Evolutionary conservation across 37 sponge, comb jelly and placozoan genomes (phyloP).

Genomic region (Halichondria panicea): DNA sequence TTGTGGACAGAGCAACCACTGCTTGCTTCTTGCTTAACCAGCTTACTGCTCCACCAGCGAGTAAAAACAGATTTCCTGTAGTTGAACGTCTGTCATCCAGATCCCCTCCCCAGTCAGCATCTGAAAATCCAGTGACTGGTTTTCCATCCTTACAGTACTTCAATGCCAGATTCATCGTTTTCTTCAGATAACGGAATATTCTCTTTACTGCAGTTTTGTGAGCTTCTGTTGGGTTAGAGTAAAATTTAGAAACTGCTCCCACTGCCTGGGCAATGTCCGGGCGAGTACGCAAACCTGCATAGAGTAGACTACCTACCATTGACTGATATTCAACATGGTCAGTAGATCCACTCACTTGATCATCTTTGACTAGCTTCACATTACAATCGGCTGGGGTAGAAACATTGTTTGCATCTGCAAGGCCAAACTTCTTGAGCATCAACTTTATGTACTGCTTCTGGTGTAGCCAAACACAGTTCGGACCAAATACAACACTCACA

Average conservation of each 20-base stretch:
- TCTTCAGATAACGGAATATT: slow-evolving; percentile 50
- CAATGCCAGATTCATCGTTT: slow-evolving; percentile 12
- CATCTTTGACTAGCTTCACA: slow-evolving; percentile 38
- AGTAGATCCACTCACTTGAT: slow-evolving; percentile 33
- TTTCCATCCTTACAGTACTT: slow-evolving; percentile 24
- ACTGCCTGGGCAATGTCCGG: slow-evolving; percentile 62
- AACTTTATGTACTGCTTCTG: slow-evolving; percentile 37
- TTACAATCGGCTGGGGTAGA: slow-evolving; percentile 32
- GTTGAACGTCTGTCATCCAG: slow-evolving; percentile 41
- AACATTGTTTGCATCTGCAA: slow-evolving; percentile 26
- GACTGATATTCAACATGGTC: slow-evolving; percentile 42
- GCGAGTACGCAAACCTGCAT: slow-evolving; percentile 29
- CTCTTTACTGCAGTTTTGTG: slow-evolving; percentile 51
- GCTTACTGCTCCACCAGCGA: slow-evolving; percentile 47
- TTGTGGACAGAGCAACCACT: slow-evolving; percentile 23
- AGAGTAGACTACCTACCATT: slow-evolving; percentile 59
- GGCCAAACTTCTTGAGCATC: slow-evolving; percentile 31
- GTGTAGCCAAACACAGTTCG: slow-evolving; percentile 32
- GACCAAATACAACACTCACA: slow-evolving; percentile 16
- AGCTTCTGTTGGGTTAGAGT: slow-evolving; percentile 32
- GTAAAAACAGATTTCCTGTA: slow-evolving; percentile 34
- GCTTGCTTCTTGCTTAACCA: slow-evolving; percentile 48
- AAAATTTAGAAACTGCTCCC: slow-evolving; percentile 33
- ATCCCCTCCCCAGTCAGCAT: slow-evolving; percentile 64
- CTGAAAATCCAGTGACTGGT: slow-evolving; percentile 26